Conservation (phyloP, 1,140 invertebrate species). For the Temnothorax longispinosus region DNA sequence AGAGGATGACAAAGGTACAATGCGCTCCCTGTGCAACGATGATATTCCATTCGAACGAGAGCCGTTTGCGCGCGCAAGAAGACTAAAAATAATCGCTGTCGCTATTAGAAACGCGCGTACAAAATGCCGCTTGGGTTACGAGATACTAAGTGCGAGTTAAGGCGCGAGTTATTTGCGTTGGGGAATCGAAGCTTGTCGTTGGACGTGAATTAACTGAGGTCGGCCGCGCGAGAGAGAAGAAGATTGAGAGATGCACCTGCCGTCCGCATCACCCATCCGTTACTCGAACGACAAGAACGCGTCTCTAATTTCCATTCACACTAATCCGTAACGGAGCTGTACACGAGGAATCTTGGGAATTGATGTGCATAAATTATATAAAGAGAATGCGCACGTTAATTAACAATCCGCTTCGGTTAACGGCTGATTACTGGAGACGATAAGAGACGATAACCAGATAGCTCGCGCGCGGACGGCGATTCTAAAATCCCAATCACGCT, state of each 20-base stretch:
- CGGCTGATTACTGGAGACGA: not conserved
- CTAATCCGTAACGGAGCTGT: conserved; percentile 55
- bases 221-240: conserved; percentile 38
- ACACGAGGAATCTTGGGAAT: conserved; percentile 39
- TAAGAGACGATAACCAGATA: not conserved
- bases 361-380: conserved; percentile 36
- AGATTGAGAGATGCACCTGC: conserved; percentile 67
- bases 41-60: conserved; percentile 39
- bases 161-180: conserved; percentile 53
- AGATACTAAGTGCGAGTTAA: conserved; percentile 50
- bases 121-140: conserved; percentile 39
- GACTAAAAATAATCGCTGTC: conserved; percentile 39
- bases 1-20: conserved; percentile 50
- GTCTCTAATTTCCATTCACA: conserved; percentile 64
- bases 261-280: conserved; percentile 58
- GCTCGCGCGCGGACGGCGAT: not conserved
- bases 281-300: conserved; percentile 62
- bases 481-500: not conserved
- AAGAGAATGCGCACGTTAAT: conserved; percentile 41
- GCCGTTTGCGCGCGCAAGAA: conserved; percentile 11
- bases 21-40: conserved; percentile 16
- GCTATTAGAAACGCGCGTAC: conserved; percentile 45
- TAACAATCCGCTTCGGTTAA: conserved; percentile 1
- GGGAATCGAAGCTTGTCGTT: conserved; percentile 57
- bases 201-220: conserved; percentile 63